These are phyloP conservation scores for Triops longicaudatus DNA, from an alignment of 1,140 invertebrate species.

Conservation along the genomic window DNA sequence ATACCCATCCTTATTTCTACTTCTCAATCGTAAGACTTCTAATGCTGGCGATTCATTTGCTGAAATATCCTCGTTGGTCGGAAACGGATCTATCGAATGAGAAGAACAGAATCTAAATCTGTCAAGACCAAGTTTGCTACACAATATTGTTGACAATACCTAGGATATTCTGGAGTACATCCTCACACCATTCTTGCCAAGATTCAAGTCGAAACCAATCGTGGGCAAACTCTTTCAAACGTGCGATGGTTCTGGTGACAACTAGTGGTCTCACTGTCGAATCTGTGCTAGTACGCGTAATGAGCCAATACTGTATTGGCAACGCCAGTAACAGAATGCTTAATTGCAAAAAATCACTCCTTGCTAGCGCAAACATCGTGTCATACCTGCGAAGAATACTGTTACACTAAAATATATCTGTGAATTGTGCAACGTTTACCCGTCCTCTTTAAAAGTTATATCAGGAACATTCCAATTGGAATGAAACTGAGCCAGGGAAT, in stretches of 20 bases:
- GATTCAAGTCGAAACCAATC: neutral
- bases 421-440: too few relatives aligned
- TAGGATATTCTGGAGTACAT: neutral
- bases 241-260: neutral
- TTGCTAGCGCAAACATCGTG: neutral
- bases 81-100: neutral
- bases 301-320: neutral
- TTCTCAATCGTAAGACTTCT: neutral
- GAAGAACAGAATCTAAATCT: neutral
- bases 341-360: neutral
- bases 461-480: neutral
- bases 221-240: neutral
- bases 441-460: too few relatives aligned
- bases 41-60: neutral
- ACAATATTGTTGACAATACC: neutral
- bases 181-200: neutral
- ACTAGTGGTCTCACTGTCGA: neutral
- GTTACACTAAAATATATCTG: too few relatives aligned
- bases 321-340: neutral
- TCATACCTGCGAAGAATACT: too few relatives aligned
- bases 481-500: neutral
- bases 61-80: neutral
- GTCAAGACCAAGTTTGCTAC: neutral
- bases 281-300: neutral
- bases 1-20: neutral